A percentile compares a stretch with the other conserved stretches of the same genome.
Evolutionary conservation across 2,797 vertebrate species (phyloP).

Genomic region (Clarias pachynema): DNA sequence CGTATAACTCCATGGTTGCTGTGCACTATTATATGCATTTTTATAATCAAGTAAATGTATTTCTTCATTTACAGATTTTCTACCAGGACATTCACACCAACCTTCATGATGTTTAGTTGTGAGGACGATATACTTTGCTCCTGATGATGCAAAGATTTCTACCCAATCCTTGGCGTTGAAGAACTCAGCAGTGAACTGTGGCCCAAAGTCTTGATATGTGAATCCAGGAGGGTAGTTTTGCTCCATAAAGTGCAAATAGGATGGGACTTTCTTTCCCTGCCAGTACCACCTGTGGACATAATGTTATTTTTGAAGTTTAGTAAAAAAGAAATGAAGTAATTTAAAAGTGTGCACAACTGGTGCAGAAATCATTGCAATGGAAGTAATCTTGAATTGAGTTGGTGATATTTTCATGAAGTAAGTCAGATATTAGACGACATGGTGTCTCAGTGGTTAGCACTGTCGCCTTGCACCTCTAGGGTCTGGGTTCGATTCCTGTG

Average conservation of each 20-base stretch:
- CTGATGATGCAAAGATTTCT: conserved; percentile 85
- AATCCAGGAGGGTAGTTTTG: conserved; percentile 88
- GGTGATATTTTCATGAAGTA: neutral
- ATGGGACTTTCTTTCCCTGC: conserved; percentile 74
- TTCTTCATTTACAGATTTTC: neutral
- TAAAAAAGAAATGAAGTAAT: neutral
- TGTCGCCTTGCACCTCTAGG: too few species aligned
- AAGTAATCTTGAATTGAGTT: neutral
- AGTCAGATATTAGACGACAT: neutral
- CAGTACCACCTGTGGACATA: conserved; percentile 85
- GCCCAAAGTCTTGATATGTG: conserved; percentile 88
- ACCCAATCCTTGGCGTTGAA: conserved; percentile 88
- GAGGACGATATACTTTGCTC: conserved; percentile 93
- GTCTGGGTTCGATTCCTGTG: too few species aligned
- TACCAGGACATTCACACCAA: conserved; percentile 59
- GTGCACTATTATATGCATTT: neutral
- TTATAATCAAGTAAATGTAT: neutral
- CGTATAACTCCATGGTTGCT: neutral
- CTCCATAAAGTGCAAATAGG: conserved; percentile 88
- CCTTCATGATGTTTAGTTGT: conserved; percentile 99
- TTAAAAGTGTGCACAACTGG: neutral
- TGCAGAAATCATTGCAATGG: neutral
- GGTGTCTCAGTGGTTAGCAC: neutral
- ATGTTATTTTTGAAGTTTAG: neutral
- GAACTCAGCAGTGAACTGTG: conserved; percentile 87